phyloP scores from a whole-genome alignment of 2,888 invertebrate genomes.

The Phymatocera aterrima region DNA sequence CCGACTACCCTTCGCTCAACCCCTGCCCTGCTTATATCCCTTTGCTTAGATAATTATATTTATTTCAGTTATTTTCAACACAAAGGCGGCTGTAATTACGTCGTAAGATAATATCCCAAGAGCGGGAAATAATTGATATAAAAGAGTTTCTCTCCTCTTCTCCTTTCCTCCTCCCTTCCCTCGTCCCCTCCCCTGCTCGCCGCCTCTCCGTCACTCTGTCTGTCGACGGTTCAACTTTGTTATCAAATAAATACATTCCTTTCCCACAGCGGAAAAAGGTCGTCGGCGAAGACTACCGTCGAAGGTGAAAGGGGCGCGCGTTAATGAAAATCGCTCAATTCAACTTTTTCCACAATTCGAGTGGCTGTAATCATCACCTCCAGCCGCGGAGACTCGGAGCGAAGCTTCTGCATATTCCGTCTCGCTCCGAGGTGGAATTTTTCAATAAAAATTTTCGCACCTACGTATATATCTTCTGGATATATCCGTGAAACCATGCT shows the following conservation, averaged over 20 bases:
- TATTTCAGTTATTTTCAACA: slow-evolving; percentile 61
- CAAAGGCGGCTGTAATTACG: slow-evolving; percentile 55
- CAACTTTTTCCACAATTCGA: not conserved
- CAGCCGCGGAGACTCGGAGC: not conserved
- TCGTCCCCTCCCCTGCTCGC: not conserved
- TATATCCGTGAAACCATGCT: not conserved
- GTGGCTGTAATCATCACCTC: too few relatives aligned
- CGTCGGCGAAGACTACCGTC: not conserved
- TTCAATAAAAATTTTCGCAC: not conserved
- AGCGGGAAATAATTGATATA: slow-evolving; percentile 45
- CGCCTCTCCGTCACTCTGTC: not conserved
- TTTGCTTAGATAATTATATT: slow-evolving; percentile 60
- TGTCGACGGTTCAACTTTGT: not conserved
- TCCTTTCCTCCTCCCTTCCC: not conserved
- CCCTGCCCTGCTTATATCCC: slow-evolving; percentile 43
- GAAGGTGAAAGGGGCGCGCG: not conserved
- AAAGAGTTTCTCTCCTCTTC: slow-evolving; percentile 32
- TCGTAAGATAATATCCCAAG: slow-evolving; percentile 44
- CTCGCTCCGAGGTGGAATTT: not conserved
- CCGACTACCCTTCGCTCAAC: slow-evolving; percentile 36
- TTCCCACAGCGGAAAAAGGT: not conserved
- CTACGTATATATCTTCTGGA: not conserved
- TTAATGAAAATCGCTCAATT: not conserved
- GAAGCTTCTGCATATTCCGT: not conserved
- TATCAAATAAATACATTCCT: slow-evolving; percentile 10